Percentiles rank a stretch among this genome's conserved stretches.
Evolutionary conservation across 1,140 invertebrate genomes (phyloP).

Genomic region (Maniola jurtina): DNA sequence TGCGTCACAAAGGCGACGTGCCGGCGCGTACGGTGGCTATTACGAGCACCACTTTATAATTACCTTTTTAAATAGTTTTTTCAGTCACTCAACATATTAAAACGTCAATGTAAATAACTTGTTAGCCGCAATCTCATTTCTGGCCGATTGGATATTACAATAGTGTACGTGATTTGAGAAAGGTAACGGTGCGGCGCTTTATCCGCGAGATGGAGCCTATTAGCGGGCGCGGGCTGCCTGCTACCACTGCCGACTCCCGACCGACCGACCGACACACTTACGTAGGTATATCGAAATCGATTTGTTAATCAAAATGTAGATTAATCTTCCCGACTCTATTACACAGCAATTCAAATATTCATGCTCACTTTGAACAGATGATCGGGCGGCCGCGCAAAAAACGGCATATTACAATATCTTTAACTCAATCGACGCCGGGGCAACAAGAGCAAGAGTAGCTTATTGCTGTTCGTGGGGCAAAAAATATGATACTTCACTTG

Average conservation of each 20-base stretch:
- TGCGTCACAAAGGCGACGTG: constrained; percentile 68
- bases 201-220: constrained; percentile 73
- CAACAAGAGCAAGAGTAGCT: constrained; percentile 35
- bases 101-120: constrained; percentile 79
- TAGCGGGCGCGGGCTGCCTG: constrained; percentile 48
- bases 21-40: constrained; percentile 70
- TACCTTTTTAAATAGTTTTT: constrained; percentile 79
- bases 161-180: constrained; percentile 78
- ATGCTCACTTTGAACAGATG: constrained; percentile 24
- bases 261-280: constrained; percentile 24
- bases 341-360: constrained; percentile 24
- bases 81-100: constrained; percentile 71
- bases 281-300: constrained; percentile 30
- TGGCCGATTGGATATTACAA: constrained; percentile 77
- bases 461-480: constrained; percentile 36
- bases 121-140: constrained; percentile 79
- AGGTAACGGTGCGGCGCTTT: constrained; percentile 75
- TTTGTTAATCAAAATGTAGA: constrained; percentile 35
- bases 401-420: constrained; percentile 31
- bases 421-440: constrained; percentile 32
- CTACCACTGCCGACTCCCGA: constrained; percentile 25
- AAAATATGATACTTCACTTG: constrained; percentile 47
- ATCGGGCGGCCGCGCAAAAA: constrained; percentile 22
- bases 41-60: constrained; percentile 74
- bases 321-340: constrained; percentile 29